Conservation (phyloP, 2,113 vertebrate species). For the Cebidichthys violaceus region DNA sequence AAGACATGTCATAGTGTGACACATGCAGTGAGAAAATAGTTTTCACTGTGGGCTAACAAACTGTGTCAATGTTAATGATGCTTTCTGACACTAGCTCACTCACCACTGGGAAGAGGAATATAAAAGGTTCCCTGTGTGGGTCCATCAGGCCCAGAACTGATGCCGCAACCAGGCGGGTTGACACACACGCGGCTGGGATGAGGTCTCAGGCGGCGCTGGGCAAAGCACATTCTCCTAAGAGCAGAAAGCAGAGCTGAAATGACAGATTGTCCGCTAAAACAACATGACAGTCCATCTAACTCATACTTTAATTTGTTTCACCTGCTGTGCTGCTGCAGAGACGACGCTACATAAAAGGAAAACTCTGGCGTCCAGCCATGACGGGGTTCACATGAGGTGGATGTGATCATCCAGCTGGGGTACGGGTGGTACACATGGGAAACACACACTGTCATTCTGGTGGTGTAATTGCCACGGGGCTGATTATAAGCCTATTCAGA, state of each 20-base stretch:
- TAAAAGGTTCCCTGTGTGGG: conserved; percentile 92
- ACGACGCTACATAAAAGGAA: conserved; percentile 91
- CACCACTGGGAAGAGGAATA: conserved; percentile 88
- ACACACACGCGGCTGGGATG: conserved; percentile 92
- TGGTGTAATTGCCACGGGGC: conserved; percentile 95
- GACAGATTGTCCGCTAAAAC: conserved; percentile 25
- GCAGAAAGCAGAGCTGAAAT: conserved; percentile 42
- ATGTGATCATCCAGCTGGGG: conserved; percentile 96
- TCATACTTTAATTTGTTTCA: conserved; percentile 63
- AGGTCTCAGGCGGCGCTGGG: conserved; percentile 90
- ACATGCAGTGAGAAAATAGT: background rate
- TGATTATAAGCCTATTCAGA: conserved; percentile 90
- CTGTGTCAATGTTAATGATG: background rate
- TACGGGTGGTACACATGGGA: conserved; percentile 92
- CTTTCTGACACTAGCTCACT: conserved; percentile 23
- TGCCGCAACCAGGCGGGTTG: conserved; percentile 89
- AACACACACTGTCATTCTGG: conserved; percentile 96
- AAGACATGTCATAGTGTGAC: conserved; percentile 18
- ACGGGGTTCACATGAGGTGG: conserved; percentile 87
- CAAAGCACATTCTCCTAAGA: conserved; percentile 91
- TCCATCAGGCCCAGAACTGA: conserved; percentile 90
- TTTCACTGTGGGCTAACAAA: background rate
- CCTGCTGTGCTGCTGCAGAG: conserved; percentile 90
- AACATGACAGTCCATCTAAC: background rate
- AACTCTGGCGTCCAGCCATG: conserved; percentile 94